Evolutionary conservation across 2,797 vertebrate species (phyloP), one percentile per base, ranked within the genome.

Genomic region (Neosilurus hyrtlii): DNA sequence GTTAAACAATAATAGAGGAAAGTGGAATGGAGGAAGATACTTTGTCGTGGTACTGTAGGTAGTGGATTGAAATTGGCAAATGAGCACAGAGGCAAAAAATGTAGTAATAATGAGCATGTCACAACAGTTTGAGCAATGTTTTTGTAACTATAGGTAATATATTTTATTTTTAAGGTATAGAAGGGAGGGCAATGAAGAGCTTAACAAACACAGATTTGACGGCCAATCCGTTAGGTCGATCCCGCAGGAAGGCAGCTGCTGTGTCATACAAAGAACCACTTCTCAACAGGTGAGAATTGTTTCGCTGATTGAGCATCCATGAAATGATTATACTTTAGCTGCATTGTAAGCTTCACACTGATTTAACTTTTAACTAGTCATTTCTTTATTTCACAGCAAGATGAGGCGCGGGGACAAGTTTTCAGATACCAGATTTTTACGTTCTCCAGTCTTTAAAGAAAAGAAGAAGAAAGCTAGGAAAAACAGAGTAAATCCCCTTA

Each of bases 321-420:
- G 4, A 80, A 77, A 70, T 30, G 20, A 51, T 20, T 73, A 20
- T 11, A 18, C 18, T 11, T 4, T 9, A 70, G 10, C 15, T 26
- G 35, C 20, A 15, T 49, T 49, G 35, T 77, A 63, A n/a, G 2
- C 4, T 75, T 59, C 0, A 6, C 14, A 54, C 0, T 16, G 7
- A 7, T 72, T 26, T 54, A 54, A 10, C 0, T 54, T 73, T 56
- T 20, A 26, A 24, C 52, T 6, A 49, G 30, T 84, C 6, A 57
- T 24, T 0, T 68, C 16, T 80, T 37, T 3, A 14, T 24, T 81
- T 84, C 0, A 79, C 89, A 95, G 94, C 79, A 95, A 95, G 93
- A 90, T 95, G 26, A 92, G 94, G 12, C 93, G 94, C 67, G 93
- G 93, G 63, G 94, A 95, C 86, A 91, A 92, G 78, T 93, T 90